Percentiles rank a stretch among this genome's conserved stretches.
These are phyloP conservation scores for Mustelus asterias DNA, from an alignment of 2,113 vertebrate genomes.

Conservation along the genomic window DNA sequence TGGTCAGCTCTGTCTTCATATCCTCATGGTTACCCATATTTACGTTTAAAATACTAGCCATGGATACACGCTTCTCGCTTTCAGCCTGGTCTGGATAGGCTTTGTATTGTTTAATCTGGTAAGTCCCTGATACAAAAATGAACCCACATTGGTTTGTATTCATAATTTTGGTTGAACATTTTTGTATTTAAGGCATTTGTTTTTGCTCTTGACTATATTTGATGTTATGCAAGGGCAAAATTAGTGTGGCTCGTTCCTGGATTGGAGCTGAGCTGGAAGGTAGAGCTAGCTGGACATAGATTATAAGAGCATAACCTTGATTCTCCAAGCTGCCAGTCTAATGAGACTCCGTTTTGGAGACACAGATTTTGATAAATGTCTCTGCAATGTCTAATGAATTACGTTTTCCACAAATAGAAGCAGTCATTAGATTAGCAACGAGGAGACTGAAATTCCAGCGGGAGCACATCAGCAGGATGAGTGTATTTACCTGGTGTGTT, in stretches of 20 bases:
- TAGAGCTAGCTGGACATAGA: neutral
- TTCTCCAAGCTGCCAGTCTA: neutral
- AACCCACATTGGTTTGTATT: neutral
- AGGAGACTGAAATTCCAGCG: neutral
- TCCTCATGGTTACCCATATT: too few relatives aligned
- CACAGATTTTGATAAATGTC: neutral
- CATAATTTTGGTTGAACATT: neutral
- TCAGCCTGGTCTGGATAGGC: neutral
- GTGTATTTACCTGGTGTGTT: neutral
- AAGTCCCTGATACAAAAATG: neutral
- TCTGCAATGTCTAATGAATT: neutral
- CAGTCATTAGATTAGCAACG: neutral
- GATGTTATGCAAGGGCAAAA: neutral
- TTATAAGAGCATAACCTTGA: neutral
- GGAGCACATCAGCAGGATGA: neutral
- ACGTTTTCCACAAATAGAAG: neutral
- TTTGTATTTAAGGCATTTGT: neutral
- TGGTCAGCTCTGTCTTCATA: too few relatives aligned
- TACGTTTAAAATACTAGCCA: too few relatives aligned
- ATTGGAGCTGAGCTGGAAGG: neutral
- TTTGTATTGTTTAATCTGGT: neutral
- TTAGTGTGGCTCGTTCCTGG: neutral
- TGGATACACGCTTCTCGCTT: too few relatives aligned
- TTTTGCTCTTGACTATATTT: neutral
- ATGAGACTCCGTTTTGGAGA: neutral